phyloP scores from a whole-genome alignment of 2,113 vertebrate genomes.

The Gambusia holbrooki region DNA sequence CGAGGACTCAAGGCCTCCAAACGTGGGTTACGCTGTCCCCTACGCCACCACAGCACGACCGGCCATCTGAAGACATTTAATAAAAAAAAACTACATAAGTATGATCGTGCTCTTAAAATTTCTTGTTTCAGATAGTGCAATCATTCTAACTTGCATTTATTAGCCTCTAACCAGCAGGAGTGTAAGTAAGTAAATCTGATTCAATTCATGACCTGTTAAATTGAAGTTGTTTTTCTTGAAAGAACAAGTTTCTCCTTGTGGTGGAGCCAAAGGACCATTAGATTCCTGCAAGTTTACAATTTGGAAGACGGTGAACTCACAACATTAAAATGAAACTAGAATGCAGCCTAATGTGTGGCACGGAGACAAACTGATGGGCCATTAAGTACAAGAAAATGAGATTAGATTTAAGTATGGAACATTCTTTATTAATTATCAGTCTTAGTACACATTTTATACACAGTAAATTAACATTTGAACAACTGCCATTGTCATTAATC shows the following conservation, averaged over 20 bases:
- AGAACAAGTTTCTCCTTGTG: not conserved
- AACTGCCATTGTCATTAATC: not conserved
- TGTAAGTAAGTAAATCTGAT: not conserved
- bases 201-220: not conserved
- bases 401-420: too few species aligned
- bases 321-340: too few species aligned
- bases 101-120: not conserved
- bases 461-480: not conserved
- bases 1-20: too few species aligned
- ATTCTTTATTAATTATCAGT: not conserved
- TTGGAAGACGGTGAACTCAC: too few species aligned
- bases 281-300: not conserved
- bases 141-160: not conserved
- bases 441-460: not conserved
- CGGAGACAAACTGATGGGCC: too few species aligned
- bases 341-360: too few species aligned
- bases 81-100: not conserved
- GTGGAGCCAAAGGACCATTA: constrained; percentile 16
- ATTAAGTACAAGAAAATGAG: too few species aligned
- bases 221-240: not conserved
- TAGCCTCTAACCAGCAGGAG: not conserved
- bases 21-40: too few species aligned
- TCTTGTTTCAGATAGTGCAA: not conserved
- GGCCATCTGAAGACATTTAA: not conserved
- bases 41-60: too few species aligned